Evolutionary conservation across 2,888 invertebrate genomes (phyloP).

Genomic region (Volucella bombylans): DNA sequence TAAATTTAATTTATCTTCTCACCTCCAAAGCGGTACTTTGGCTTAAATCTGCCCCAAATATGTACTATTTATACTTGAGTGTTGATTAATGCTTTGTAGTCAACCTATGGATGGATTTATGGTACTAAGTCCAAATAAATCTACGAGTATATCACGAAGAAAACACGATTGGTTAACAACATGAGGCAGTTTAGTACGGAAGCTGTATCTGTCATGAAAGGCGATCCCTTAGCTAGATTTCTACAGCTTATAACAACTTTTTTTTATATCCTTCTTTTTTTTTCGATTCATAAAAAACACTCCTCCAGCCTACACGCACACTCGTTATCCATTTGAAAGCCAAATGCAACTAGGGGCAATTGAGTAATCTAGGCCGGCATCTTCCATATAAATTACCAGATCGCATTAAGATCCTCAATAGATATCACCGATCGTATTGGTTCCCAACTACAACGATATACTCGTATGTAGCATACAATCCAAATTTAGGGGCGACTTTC

Average conservation of each 20-base stretch:
- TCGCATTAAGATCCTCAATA: slow-evolving; percentile 76
- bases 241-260: neutral
- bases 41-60: neutral
- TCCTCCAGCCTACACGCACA: slow-evolving; percentile 47
- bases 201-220: too few species aligned
- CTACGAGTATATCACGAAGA: too few species aligned
- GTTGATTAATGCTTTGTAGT: too few species aligned
- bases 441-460: slow-evolving; percentile 45
- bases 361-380: slow-evolving; percentile 65
- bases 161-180: too few species aligned
- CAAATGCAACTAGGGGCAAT: slow-evolving; percentile 55
- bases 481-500: slow-evolving; percentile 72
- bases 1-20: neutral
- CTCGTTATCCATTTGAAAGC: slow-evolving; percentile 67
- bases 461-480: neutral
- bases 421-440: slow-evolving; percentile 62
- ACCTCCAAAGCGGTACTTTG: neutral
- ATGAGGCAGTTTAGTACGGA: too few species aligned
- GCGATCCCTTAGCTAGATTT: neutral
- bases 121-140: too few species aligned
- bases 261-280: slow-evolving; percentile 8
- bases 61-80: too few species aligned
- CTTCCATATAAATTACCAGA: slow-evolving; percentile 77
- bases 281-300: neutral
- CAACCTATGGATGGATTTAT: too few species aligned